These are phyloP conservation scores for Nymphalis polychloros DNA, from an alignment of 2,888 invertebrate genomes.

Conservation along the genomic window DNA sequence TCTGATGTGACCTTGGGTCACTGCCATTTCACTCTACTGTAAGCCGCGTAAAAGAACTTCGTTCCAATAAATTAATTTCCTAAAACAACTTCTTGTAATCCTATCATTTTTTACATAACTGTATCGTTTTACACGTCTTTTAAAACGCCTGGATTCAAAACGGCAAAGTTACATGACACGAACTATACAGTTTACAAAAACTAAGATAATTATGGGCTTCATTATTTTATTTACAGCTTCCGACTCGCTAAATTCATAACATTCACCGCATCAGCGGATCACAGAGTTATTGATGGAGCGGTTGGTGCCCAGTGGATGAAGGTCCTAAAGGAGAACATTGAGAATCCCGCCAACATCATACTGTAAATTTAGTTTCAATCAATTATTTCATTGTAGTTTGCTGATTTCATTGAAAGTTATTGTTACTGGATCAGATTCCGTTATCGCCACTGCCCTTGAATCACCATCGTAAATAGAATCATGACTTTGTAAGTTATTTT, in stretches of 20 bases:
- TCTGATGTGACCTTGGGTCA: too few species aligned
- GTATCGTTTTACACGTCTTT: too few species aligned
- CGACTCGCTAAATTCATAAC: slow-evolving; percentile 88
- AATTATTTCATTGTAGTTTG: slow-evolving; percentile 24
- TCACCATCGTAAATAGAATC: background rate
- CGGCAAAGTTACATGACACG: too few species aligned
- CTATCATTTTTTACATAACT: too few species aligned
- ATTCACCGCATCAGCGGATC: slow-evolving; percentile 98
- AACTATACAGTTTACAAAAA: too few species aligned
- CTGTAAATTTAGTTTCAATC: slow-evolving; percentile 62
- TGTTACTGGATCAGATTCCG: background rate
- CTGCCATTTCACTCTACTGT: too few species aligned
- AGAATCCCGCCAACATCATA: slow-evolving; percentile 97
- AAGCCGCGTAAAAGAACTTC: too few species aligned
- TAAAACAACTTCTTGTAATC: too few species aligned
- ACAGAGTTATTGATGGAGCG: slow-evolving; percentile 98
- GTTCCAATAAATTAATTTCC: too few species aligned
- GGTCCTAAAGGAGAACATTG: slow-evolving; percentile 92
- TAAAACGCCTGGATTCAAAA: too few species aligned
- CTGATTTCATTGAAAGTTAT: slow-evolving; percentile 11
- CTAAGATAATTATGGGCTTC: background rate
- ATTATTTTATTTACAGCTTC: slow-evolving; percentile 79
- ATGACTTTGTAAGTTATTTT: background rate
- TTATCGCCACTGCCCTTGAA: background rate
- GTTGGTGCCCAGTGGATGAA: slow-evolving; percentile 98